A percentile compares a stretch with the other conserved stretches of the same genome.
Conservation (phyloP, 2,888 invertebrate species). For the Salticus scenicus region DNA sequence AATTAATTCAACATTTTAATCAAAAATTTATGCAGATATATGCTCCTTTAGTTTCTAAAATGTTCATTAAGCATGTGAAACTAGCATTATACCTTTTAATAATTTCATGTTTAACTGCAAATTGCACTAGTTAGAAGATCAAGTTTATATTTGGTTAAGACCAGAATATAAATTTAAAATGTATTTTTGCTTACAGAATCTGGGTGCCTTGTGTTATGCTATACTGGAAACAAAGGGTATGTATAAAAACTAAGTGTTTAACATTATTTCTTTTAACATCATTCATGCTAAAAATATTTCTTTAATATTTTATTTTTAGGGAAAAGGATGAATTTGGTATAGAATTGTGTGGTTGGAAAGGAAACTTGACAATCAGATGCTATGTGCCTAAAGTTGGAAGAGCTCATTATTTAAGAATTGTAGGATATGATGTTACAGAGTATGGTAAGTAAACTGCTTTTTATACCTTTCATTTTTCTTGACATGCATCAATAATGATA, state of each 20-base stretch:
- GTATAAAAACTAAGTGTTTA: conserved; percentile 24
- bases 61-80: no score
- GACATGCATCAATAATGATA: neutral
- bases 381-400: conserved; percentile 91
- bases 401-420: conserved; percentile 88
- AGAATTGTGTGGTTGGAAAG: conserved; percentile 88
- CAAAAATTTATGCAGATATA: no score
- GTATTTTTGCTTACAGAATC: conserved; percentile 77
- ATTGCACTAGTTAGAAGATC: no score
- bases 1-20: no score
- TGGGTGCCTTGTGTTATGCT: conserved; percentile 87
- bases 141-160: no score
- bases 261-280: neutral
- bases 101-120: no score
- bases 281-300: neutral
- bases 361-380: conserved; percentile 88
- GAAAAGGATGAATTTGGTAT: conserved; percentile 57
- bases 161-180: no score
- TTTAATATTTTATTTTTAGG: conserved; percentile 17
- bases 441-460: conserved; percentile 80
- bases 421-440: conserved; percentile 90
- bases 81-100: no score
- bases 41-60: no score
- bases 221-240: conserved; percentile 77
- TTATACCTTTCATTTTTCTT: neutral